phyloP scores from a whole-genome alignment of 2,797 vertebrate species.

The Petrocephalus sullivani region DNA sequence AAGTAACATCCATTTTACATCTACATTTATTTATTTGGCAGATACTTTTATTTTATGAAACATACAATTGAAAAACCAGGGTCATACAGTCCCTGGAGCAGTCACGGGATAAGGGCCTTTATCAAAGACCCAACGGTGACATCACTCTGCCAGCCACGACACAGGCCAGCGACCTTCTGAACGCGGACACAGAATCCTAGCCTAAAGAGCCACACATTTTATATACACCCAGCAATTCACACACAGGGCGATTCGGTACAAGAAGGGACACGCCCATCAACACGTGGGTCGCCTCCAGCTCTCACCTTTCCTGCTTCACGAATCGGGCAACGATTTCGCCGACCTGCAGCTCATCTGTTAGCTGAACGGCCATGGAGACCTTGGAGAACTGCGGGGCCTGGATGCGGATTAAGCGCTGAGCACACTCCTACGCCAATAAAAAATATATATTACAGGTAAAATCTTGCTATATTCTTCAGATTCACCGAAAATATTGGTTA shows the following conservation, averaged over 20 bases:
- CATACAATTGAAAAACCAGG: background rate
- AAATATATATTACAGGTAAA: background rate
- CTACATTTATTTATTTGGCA: background rate
- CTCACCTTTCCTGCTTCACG: constrained; percentile 85
- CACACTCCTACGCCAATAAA: constrained; percentile 36
- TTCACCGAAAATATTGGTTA: background rate
- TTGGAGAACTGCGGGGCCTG: constrained; percentile 93
- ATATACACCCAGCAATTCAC: background rate
- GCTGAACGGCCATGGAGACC: constrained; percentile 95
- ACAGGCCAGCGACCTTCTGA: background rate
- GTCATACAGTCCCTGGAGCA: background rate
- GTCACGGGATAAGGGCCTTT: background rate
- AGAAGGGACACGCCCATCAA: background rate
- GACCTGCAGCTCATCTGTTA: constrained; percentile 86
- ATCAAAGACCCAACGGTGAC: background rate
- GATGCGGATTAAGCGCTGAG: constrained; percentile 85
- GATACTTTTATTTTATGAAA: background rate
- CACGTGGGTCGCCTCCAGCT: background rate
- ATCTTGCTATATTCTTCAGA: background rate
- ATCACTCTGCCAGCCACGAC: background rate
- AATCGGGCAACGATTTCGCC: constrained; percentile 84
- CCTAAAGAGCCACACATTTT: background rate
- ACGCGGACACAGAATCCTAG: background rate
- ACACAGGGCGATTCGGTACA: background rate
- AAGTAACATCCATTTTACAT: background rate